Evolutionary conservation across 1,140 invertebrate species (phyloP).

Genomic region (Heterodera carotae): DNA sequence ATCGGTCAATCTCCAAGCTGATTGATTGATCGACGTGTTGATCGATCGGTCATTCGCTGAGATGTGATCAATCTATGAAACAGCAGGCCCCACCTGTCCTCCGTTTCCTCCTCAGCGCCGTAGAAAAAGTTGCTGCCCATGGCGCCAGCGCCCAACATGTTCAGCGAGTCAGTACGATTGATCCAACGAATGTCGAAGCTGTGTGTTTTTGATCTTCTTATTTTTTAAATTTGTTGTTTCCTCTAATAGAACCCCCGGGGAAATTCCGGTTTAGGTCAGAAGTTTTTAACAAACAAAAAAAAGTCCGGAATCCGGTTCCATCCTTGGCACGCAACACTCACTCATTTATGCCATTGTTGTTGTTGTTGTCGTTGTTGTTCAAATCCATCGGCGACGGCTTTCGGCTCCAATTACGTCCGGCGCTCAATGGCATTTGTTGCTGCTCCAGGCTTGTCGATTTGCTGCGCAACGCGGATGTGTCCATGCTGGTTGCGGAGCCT

Average conservation of each 20-base stretch:
- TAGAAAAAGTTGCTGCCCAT: slow-evolving; percentile 18
- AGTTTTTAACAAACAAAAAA: too few species aligned
- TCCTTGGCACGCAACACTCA: not conserved
- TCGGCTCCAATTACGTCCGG: not conserved
- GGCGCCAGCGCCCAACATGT: not conserved
- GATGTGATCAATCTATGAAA: not conserved
- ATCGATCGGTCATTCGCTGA: too few species aligned
- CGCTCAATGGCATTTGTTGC: not conserved
- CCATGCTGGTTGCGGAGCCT: slow-evolving; percentile 10
- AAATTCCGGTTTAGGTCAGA: too few species aligned
- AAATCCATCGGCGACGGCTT: slow-evolving; percentile 1
- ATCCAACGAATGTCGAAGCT: slow-evolving; percentile 1
- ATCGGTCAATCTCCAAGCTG: too few species aligned
- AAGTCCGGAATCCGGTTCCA: too few species aligned
- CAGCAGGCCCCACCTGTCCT: slow-evolving; percentile 19
- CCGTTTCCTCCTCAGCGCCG: slow-evolving; percentile 26
- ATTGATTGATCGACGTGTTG: too few species aligned
- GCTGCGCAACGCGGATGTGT: not conserved
- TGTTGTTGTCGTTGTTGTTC: not conserved
- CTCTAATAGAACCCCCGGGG: too few species aligned
- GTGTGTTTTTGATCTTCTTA: not conserved
- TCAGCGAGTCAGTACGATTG: slow-evolving; percentile 20
- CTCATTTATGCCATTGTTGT: not conserved
- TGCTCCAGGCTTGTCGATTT: slow-evolving; percentile 2
- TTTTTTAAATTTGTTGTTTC: too few species aligned